Conservation (phyloP, 2,113 vertebrate species). For the Bubo blakistoni region DNA sequence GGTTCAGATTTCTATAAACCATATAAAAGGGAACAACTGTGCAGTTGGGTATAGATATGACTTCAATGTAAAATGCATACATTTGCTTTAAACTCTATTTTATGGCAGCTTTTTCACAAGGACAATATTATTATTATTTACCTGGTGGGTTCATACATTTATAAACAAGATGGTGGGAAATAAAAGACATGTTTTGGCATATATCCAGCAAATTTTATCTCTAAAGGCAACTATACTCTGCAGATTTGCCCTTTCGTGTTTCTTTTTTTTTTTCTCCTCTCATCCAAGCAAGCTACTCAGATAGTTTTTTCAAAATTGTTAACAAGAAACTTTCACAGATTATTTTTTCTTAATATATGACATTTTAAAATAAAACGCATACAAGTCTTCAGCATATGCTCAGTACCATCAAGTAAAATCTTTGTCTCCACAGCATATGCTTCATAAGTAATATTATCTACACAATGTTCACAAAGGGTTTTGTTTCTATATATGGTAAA, state of each 20-base stretch:
- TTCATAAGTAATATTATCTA: not conserved
- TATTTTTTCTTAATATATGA: not conserved
- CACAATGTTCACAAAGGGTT: not conserved
- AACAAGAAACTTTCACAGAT: not conserved
- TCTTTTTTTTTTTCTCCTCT: not conserved
- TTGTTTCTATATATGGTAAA: slow-evolving; percentile 11
- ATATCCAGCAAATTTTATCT: not conserved
- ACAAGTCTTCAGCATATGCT: not conserved
- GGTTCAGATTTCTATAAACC: not conserved
- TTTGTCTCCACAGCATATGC: not conserved
- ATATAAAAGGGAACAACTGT: not conserved
- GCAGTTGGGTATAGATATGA: not conserved
- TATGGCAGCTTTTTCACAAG: not conserved
- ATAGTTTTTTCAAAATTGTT: not conserved
- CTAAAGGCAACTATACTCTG: not conserved
- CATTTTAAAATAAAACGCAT: not conserved
- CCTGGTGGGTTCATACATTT: not conserved
- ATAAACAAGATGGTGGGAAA: not conserved
- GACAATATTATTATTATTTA: not conserved
- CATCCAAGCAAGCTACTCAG: not conserved
- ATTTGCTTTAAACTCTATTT: not conserved
- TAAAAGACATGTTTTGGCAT: not conserved
- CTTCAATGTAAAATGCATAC: not conserved
- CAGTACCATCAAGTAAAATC: not conserved
- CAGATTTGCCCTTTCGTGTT: not conserved